These are phyloP conservation scores for Zaprionus taronus DNA, from an alignment of 1,140 invertebrate species.

Conservation along the genomic window DNA sequence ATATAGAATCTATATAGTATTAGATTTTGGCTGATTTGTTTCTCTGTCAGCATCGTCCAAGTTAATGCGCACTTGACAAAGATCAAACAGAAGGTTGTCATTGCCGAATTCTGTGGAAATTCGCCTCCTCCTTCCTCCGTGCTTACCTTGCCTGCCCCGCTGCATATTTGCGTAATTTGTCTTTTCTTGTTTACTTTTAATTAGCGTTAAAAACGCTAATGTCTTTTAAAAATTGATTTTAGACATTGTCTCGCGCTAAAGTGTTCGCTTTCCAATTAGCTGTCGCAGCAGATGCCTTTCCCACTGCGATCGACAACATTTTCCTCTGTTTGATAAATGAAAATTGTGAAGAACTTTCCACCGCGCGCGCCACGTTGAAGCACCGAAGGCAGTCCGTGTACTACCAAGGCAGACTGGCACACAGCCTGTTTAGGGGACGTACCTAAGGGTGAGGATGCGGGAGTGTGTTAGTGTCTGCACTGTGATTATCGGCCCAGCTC, in stretches of 20 bases:
- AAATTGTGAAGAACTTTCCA: neutral
- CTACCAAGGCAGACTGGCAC: neutral
- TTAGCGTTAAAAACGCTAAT: constrained; percentile 45
- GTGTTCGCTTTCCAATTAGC: constrained; percentile 69
- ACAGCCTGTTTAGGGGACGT: neutral
- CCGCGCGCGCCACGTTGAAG: neutral
- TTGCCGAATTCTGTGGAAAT: neutral
- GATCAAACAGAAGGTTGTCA: neutral
- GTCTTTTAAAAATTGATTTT: constrained; percentile 48
- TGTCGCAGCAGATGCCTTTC: neutral
- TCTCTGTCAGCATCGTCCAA: neutral
- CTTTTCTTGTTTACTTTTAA: constrained; percentile 58
- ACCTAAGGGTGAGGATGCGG: neutral
- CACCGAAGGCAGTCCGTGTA: neutral
- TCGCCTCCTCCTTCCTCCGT: neutral
- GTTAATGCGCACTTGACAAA: neutral
- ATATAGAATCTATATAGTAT: neutral
- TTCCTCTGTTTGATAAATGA: constrained; percentile 46
- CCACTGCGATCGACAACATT: constrained; percentile 48
- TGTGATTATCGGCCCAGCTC: constrained; percentile 21
- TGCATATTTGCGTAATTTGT: constrained; percentile 55
- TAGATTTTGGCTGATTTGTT: neutral
- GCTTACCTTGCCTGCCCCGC: constrained; percentile 75
- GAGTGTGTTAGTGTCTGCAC: neutral
- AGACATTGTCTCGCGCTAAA: constrained; percentile 32